A percentile compares a stretch with the other conserved stretches of the same genome.
Evolutionary conservation across 2,888 invertebrate genomes (phyloP).

Genomic region (Meganola albula): DNA sequence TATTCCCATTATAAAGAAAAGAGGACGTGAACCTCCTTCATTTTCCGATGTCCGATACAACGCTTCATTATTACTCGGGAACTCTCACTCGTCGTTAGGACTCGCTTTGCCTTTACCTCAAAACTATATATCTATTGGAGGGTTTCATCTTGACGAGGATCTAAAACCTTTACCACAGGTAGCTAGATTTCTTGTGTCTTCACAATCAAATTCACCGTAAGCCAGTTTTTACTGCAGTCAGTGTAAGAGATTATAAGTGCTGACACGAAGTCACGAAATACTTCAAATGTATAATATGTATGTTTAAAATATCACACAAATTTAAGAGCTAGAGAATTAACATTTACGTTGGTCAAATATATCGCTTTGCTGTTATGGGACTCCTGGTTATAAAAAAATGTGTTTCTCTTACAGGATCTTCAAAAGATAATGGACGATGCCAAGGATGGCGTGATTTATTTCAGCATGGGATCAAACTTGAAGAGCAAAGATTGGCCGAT

Average conservation of each 20-base stretch:
- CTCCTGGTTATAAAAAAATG: too few relatives aligned
- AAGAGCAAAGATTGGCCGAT: slow-evolving; percentile 50
- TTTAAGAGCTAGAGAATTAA: too few relatives aligned
- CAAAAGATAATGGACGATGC: slow-evolving; percentile 55
- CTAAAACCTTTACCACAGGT: slow-evolving; percentile 46
- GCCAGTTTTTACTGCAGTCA: too few relatives aligned
- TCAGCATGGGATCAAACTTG: slow-evolving; percentile 68
- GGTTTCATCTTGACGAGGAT: slow-evolving; percentile 47
- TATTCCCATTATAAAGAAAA: slow-evolving; percentile 29
- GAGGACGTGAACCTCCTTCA: slow-evolving; percentile 35
- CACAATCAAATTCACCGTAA: too few relatives aligned
- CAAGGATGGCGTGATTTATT: slow-evolving; percentile 64
- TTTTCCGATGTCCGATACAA: slow-evolving; percentile 39
- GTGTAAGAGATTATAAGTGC: too few relatives aligned
- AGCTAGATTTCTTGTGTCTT: too few relatives aligned
- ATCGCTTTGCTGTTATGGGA: too few relatives aligned
- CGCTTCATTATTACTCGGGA: slow-evolving; percentile 46
- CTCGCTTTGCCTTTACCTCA: slow-evolving; percentile 38
- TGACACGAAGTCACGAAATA: too few relatives aligned
- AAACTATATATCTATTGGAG: slow-evolving; percentile 45
- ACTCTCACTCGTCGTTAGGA: slow-evolving; percentile 44
- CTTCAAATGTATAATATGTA: too few relatives aligned
- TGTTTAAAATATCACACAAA: too few relatives aligned
- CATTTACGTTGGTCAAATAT: too few relatives aligned
- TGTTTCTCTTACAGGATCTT: slow-evolving; percentile 43